These are phyloP conservation scores for Epinephelus cyanopodus DNA, from an alignment of 2,113 vertebrate genomes.

Conservation along the genomic window DNA sequence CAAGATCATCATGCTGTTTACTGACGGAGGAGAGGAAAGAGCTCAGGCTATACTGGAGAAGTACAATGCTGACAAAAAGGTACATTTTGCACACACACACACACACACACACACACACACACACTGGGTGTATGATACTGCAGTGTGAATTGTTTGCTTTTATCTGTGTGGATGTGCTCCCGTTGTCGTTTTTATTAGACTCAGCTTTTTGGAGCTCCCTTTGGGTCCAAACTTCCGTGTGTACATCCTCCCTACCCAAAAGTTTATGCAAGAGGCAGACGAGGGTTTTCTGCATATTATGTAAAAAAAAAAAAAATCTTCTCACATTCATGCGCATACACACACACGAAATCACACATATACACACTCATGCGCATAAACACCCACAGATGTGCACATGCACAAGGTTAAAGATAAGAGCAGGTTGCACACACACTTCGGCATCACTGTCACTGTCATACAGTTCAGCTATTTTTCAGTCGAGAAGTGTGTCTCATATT, in stretches of 20 bases:
- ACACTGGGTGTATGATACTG: conserved; percentile 6
- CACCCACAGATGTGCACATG: not conserved
- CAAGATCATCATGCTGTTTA: conserved; percentile 99
- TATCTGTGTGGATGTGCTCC: conserved; percentile 23
- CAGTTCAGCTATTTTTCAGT: not conserved
- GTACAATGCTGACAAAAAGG: conserved; percentile 95
- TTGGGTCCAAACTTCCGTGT: conserved; percentile 46
- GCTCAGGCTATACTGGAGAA: conserved; percentile 94
- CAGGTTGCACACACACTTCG: not conserved
- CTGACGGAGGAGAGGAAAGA: conserved; percentile 97
- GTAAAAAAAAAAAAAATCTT: conserved; percentile 5
- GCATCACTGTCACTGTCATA: not conserved
- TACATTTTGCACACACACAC: conserved; percentile 57
- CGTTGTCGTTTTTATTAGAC: conserved; percentile 27
- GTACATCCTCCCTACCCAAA: conserved; percentile 32
- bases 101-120: not conserved
- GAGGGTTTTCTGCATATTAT: conserved; percentile 12
- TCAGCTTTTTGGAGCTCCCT: conserved; percentile 58
- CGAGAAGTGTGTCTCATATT: not conserved
- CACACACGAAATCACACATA: not conserved
- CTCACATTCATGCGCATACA: not conserved
- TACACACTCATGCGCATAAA: not conserved
- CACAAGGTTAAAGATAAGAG: not conserved
- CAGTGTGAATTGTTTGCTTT: conserved; percentile 18
- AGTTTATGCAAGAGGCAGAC: conserved; percentile 29